A percentile compares a stretch with the other conserved stretches of the same genome.
Conservation (phyloP, 2,113 vertebrate species). For the Labrus mixtus region DNA sequence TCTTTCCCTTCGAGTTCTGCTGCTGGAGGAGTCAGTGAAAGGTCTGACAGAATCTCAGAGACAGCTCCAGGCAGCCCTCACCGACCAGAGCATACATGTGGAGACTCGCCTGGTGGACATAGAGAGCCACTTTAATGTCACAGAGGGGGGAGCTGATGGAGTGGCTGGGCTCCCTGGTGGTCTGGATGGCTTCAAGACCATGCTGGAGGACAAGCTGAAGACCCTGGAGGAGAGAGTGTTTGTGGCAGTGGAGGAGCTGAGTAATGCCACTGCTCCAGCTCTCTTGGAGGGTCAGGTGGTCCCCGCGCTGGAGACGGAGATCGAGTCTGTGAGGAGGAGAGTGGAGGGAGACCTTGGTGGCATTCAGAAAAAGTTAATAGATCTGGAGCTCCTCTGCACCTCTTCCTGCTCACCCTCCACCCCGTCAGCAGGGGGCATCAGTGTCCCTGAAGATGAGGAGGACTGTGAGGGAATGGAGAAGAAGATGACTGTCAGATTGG, state of each 20-base stretch:
- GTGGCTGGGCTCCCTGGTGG: constrained; percentile 69
- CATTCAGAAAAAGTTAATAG: constrained; percentile 88
- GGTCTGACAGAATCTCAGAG: constrained; percentile 89
- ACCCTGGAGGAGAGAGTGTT: constrained; percentile 91
- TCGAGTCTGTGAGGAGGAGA: constrained; percentile 83
- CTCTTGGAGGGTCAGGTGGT: constrained; percentile 87
- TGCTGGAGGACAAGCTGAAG: constrained; percentile 92
- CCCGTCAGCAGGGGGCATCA: constrained; percentile 76
- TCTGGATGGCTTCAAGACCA: constrained; percentile 86
- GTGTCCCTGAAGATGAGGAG: constrained; percentile 80
- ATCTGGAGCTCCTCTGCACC: constrained; percentile 90
- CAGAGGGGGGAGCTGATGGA: constrained; percentile 78
- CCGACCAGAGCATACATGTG: constrained; percentile 83
- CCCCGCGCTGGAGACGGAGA: constrained; percentile 89
- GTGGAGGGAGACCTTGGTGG: constrained; percentile 85
- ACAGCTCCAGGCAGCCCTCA: constrained; percentile 77
- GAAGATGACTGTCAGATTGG: constrained; percentile 86
- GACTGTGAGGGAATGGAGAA: constrained; percentile 88
- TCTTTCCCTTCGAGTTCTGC: constrained; percentile 87
- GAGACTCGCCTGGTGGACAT: constrained; percentile 88
- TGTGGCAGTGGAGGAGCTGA: constrained; percentile 87
- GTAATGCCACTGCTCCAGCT: constrained; percentile 80
- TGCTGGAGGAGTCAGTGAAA: constrained; percentile 90
- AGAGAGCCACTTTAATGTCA: constrained; percentile 87
- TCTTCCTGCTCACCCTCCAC: constrained; percentile 83